Conservation (phyloP, 2,113 vertebrate genomes). For the Pelecanus crispus region DNA sequence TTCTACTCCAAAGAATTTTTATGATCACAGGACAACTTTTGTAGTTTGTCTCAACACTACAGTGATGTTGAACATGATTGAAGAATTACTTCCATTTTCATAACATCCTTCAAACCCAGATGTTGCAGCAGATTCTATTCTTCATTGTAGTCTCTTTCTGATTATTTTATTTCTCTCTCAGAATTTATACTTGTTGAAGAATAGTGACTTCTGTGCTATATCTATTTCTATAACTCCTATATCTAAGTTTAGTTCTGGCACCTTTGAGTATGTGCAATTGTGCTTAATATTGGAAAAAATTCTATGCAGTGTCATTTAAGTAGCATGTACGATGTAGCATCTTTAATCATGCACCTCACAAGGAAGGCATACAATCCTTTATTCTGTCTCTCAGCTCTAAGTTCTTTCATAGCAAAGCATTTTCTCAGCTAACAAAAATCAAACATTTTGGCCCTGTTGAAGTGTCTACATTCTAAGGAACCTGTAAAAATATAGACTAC, state of each 20-base stretch:
- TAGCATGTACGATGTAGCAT: background rate
- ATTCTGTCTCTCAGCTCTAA: background rate
- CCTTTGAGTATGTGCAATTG: background rate
- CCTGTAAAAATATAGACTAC: background rate
- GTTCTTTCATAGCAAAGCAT: background rate
- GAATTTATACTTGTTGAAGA: background rate
- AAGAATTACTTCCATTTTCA: background rate
- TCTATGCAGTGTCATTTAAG: background rate
- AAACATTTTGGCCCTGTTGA: background rate
- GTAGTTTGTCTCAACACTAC: background rate
- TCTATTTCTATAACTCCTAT: background rate
- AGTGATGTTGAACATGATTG: background rate
- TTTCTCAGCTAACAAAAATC: background rate
- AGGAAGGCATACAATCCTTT: background rate
- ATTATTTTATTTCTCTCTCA: background rate
- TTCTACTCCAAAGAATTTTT: background rate
- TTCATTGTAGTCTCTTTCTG: background rate
- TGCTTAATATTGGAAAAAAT: background rate
- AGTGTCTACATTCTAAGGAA: background rate
- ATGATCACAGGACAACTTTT: background rate
- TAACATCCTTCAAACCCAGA: background rate
- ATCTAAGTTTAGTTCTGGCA: background rate
- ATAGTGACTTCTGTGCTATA: background rate
- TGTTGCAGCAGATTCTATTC: background rate
- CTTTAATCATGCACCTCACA: background rate